A percentile compares a stretch with the other conserved stretches of the same genome.
Evolutionary conservation across 2,113 vertebrate genomes (phyloP).

Genomic region (Equus przewalskii): DNA sequence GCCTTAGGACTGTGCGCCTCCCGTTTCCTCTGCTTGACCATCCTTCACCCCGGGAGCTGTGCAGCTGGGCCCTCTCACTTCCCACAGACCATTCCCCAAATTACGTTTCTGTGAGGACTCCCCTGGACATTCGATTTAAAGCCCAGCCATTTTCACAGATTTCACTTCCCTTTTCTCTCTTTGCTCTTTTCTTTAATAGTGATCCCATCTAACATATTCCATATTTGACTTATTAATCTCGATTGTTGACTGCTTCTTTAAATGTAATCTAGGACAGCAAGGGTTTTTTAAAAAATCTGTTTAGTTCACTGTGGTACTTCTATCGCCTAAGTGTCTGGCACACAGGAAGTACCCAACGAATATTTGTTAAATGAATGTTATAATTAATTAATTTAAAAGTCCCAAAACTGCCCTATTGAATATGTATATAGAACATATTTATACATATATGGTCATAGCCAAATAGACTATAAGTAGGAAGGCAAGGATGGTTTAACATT

Average conservation of each 20-base stretch:
- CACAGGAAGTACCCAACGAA: background rate
- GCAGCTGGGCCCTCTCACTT: background rate
- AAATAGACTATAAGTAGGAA: background rate
- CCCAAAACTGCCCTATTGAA: background rate
- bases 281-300: background rate
- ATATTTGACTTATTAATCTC: conserved; percentile 1
- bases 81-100: background rate
- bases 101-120: background rate
- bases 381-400: background rate
- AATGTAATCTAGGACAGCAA: background rate
- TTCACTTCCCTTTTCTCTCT: background rate
- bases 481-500: background rate
- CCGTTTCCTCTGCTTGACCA: background rate
- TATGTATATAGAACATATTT: too few species aligned
- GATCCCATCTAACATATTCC: background rate
- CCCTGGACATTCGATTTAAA: background rate
- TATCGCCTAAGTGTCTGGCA: background rate
- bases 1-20: background rate
- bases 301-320: background rate
- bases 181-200: background rate
- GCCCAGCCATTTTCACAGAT: background rate
- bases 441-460: background rate
- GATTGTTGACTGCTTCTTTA: background rate
- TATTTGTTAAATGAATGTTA: conserved; percentile 24
- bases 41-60: background rate